These are phyloP conservation scores for Papilio elwesi DNA, from an alignment of 2,888 invertebrate species.

Conservation along the genomic window DNA sequence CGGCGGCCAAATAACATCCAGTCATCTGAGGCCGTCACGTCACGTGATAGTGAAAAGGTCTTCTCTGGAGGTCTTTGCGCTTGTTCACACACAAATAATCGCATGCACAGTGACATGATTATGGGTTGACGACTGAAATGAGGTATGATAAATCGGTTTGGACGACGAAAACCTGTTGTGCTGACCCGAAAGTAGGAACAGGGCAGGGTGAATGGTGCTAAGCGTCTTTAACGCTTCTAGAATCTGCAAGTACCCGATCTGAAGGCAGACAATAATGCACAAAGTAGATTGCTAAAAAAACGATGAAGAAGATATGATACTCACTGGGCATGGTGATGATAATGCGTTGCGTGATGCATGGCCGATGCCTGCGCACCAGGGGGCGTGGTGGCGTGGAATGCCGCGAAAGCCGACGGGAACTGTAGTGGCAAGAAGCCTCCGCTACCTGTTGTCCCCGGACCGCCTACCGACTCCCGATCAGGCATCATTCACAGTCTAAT, in stretches of 20 bases:
- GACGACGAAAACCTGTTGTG: too few species aligned
- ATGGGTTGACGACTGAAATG: too few species aligned
- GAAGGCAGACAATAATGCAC: background rate
- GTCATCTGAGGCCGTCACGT: too few species aligned
- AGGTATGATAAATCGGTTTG: too few species aligned
- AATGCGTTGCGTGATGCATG: conserved; percentile 84
- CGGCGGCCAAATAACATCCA: too few species aligned
- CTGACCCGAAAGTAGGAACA: too few species aligned
- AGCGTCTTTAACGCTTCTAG: background rate
- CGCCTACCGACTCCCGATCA: conserved; percentile 82
- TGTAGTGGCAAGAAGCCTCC: conserved; percentile 84
- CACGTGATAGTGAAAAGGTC: too few species aligned
- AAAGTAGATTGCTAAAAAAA: background rate
- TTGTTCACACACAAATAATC: too few species aligned
- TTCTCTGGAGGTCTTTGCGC: too few species aligned
- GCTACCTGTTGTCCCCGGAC: conserved; percentile 82
- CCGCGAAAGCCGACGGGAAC: conserved; percentile 84
- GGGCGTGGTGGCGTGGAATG: conserved; percentile 86
- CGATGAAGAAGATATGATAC: conserved; percentile 49
- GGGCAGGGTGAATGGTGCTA: too few species aligned
- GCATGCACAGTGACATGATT: too few species aligned
- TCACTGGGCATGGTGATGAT: conserved; percentile 81
- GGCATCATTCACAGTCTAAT: conserved; percentile 76
- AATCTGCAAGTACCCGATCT: background rate
- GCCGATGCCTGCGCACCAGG: conserved; percentile 84